Base-by-base conservation (phyloP, 1,140 invertebrate genomes). In the Caenorhabditis tropicalis region DNA sequence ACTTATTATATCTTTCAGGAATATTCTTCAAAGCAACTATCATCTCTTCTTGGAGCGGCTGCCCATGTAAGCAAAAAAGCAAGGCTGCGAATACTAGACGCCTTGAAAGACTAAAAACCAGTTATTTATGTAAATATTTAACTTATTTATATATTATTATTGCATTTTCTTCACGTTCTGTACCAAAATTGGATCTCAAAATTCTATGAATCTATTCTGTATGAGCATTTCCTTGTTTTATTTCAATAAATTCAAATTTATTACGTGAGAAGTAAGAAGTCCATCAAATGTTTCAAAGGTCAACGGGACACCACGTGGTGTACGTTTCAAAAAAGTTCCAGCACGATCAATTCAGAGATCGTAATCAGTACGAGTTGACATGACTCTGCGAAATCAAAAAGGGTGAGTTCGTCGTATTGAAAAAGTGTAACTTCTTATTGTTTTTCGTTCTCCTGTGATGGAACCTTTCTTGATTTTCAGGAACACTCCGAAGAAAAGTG, bases 11-110 rank as follows among this genome's bases (percentile, higher is more conserved):
- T 87, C 84, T 83, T 93, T 53, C 87, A 95, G 92, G 95, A 97
- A 91, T 99, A 98, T 92, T 95, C 95, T 0, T 92, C 93, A 19
- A 96, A 95, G 87, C 97, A 98, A 92, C 91, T 98, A 48, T 92
- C 94, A 46, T 94, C 95, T 53, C 93, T 99, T 24, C 94, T 98
- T 2, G 94, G 94, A 87, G 96, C 95, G 88, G 94, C 95, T 0
- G 95, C 95, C 91, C 95, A 96, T 88, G 95, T 95, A 86, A 95
- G 95, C 90, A 97, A 96, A 91, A 96, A 95, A 90, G 94, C 94
- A 12, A 86, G 83, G 58, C 88, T 80, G 48, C 81, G 89, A 2
- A 87, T 89, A 21, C 49, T 89, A n/a, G 88, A 87, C 43, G 85
- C 87, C 21, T 46, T 89, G 19, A 85, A 89, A 36, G 85, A 87